Evolutionary conservation across 2,888 invertebrate genomes (phyloP).

Genomic region (Lagria hirta): DNA sequence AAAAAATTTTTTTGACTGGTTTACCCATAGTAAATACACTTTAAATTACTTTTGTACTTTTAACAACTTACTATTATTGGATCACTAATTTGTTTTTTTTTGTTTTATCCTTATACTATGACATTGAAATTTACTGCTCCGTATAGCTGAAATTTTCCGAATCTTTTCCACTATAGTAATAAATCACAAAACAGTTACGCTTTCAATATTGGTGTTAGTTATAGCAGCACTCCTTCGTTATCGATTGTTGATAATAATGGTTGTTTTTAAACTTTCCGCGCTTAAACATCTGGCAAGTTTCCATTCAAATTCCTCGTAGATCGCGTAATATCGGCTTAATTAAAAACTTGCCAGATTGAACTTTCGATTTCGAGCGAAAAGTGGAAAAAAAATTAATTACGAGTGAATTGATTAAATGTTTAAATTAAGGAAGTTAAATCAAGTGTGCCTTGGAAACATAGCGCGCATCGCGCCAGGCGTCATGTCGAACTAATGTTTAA

Average conservation of each 20-base stretch:
- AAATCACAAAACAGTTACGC: neutral
- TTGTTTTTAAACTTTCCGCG: slow-evolving; percentile 5
- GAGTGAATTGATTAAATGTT: slow-evolving; percentile 45
- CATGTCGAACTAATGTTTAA: slow-evolving; percentile 51
- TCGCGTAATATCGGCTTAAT: slow-evolving; percentile 15
- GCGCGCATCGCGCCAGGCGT: slow-evolving; percentile 30
- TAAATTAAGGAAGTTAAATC: slow-evolving; percentile 48
- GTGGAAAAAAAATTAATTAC: slow-evolving; percentile 43
- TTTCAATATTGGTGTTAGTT: slow-evolving; percentile 2
- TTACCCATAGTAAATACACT: no score
- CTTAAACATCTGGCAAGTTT: slow-evolving; percentile 7
- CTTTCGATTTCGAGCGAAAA: slow-evolving; percentile 14
- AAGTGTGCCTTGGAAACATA: slow-evolving; percentile 36
- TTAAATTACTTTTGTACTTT: no score
- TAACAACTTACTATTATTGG: no score
- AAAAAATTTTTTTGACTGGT: no score
- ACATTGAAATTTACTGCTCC: no score
- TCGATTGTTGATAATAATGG: neutral
- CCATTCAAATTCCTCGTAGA: slow-evolving; percentile 1
- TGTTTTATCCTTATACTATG: no score
- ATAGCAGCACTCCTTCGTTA: neutral
- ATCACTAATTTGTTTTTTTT: no score
- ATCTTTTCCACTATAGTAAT: slow-evolving; percentile 1
- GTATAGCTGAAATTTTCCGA: no score
- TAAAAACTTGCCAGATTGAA: slow-evolving; percentile 17